Conservation (phyloP, 2,797 vertebrate genomes). For the Percopsis omiscomaycus region DNA sequence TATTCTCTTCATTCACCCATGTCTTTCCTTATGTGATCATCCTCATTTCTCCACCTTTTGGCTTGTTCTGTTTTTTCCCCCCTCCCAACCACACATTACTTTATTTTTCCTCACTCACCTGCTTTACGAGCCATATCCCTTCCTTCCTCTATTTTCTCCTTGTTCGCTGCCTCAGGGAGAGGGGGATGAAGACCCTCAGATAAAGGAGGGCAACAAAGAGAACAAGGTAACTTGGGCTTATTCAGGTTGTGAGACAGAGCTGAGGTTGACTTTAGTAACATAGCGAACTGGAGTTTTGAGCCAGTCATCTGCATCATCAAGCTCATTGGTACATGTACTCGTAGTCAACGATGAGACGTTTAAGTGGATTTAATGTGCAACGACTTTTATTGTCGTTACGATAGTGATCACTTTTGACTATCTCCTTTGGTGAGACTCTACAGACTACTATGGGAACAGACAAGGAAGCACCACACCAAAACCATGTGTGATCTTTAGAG, state of each 20-base stretch:
- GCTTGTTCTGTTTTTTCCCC: not conserved
- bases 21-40: constrained; percentile 14
- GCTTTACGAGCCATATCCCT: constrained; percentile 16
- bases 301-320: too few relatives aligned
- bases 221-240: constrained; percentile 76
- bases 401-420: too few relatives aligned
- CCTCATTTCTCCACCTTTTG: not conserved
- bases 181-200: constrained; percentile 79
- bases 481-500: too few relatives aligned
- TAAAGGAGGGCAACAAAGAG: constrained; percentile 81
- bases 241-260: not conserved
- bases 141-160: constrained; percentile 38
- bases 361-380: too few relatives aligned
- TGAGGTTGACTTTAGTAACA: not conserved
- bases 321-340: too few relatives aligned
- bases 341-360: too few relatives aligned
- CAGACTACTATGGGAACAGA: too few relatives aligned
- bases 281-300: too few relatives aligned
- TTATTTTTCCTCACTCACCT: constrained; percentile 7
- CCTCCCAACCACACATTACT: constrained; percentile 2
- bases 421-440: too few relatives aligned
- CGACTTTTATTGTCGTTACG: too few relatives aligned
- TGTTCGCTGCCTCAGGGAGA: constrained; percentile 69
- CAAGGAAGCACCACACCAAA: too few relatives aligned
- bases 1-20: constrained; percentile 45